phyloP scores from a whole-genome alignment of 2,797 vertebrate genomes.

The Aulostomus chinensis region DNA sequence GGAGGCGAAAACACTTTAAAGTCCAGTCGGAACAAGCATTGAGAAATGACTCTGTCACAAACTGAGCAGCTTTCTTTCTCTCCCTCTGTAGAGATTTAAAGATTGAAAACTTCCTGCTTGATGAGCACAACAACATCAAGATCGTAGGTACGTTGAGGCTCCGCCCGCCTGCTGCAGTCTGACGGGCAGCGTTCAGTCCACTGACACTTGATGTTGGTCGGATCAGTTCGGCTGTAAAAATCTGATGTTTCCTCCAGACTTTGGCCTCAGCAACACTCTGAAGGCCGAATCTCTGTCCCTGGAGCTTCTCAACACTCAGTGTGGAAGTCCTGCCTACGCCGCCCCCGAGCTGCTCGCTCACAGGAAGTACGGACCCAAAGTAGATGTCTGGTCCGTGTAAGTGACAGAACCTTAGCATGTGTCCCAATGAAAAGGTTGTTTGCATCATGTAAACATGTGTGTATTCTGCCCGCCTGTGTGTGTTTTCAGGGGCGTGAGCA shows the following conservation, averaged over 20 bases:
- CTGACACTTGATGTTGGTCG: background rate
- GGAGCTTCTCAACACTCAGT: slow-evolving; percentile 86
- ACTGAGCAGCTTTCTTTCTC: slow-evolving; percentile 5
- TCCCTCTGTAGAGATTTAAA: slow-evolving; percentile 83
- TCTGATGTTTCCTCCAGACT: slow-evolving; percentile 75
- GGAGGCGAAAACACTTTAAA: too few relatives aligned
- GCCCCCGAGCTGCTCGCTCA: slow-evolving; percentile 87
- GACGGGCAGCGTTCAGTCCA: background rate
- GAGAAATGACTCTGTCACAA: background rate
- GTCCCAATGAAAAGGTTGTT: too few relatives aligned
- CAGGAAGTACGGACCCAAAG: slow-evolving; percentile 88
- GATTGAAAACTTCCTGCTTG: slow-evolving; percentile 89
- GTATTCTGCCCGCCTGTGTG: background rate
- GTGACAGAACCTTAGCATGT: slow-evolving; percentile 50
- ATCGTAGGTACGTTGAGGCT: slow-evolving; percentile 81
- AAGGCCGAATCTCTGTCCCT: slow-evolving; percentile 81
- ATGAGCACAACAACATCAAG: slow-evolving; percentile 89
- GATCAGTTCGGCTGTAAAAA: slow-evolving; percentile 7
- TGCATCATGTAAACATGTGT: slow-evolving; percentile 11
- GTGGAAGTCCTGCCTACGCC: slow-evolving; percentile 86
- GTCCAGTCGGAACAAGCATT: too few relatives aligned
- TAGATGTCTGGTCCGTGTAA: slow-evolving; percentile 89
- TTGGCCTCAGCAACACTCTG: slow-evolving; percentile 86
- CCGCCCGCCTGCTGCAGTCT: background rate
- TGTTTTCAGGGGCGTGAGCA: slow-evolving; percentile 81